Evolutionary conservation across 2,797 vertebrate genomes (phyloP), one percentile per base, ranked within the genome.

Genomic region (Sebastes alutus): DNA sequence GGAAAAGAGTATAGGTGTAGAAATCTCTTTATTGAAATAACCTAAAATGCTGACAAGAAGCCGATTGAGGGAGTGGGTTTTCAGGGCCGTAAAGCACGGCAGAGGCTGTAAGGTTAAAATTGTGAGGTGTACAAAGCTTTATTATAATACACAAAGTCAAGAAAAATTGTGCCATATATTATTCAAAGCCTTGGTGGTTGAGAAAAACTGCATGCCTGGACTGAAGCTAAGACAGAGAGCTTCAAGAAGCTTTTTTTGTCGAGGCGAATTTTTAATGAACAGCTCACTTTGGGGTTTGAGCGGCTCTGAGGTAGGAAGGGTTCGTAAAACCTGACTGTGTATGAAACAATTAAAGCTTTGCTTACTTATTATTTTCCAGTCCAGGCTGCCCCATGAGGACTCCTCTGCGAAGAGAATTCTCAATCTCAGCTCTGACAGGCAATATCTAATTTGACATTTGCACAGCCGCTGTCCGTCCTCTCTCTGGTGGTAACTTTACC

Each of bases 251-350:
- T 8, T 74, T 83, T 74, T 82, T 64, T 81, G 65, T 35, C 0
- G 49, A 80, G 33, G 73, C 49, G n/a, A 65, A 71, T 73, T 83
- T 85, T 87, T 86, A 90, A 91, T 83, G 82, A 90, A 77, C n/a
- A 18, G 10, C 38, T 30, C 66, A 67, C 62, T 46, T 62, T 64
- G 60, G 65, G 65, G 33, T 71, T 72, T 67, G 32, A 67, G 49
- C 3, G 9, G 54, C 78, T 77, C 77, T 2, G 52, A 83, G 76
- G 75, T 63, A 35, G 46, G 64, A 80, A 25, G 46, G 33, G 56
- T 77, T 71, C 76, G 82, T 87, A 85, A 87, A 88, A 32, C 62
- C 78, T 65, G 55, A 54, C 59, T 67, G 38, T 18, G 67, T 77
- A 42, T 16, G 66, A 77, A 83, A 84, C 81, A 86, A 78, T 91